Evolutionary conservation across 2,113 vertebrate species (phyloP), one percentile per base, ranked within the genome.

Genomic region (Hydrochoerus hydrochaeris): DNA sequence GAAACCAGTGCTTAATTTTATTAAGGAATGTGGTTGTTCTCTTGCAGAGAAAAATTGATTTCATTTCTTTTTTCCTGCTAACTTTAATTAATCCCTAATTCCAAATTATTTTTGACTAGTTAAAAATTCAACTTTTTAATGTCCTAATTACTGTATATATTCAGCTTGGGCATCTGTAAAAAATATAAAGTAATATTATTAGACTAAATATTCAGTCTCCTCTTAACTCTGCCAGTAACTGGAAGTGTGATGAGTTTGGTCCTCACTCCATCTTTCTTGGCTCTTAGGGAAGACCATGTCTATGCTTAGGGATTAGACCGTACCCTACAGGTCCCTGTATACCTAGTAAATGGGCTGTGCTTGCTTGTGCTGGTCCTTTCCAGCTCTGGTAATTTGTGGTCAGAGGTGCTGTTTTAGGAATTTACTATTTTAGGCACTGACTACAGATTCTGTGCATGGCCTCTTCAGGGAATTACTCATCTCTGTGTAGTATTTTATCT

Each of bases 61-160:
- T 94, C 35, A 65, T 94, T 95, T 88, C n/a, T 62, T 93, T 91
- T 93, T 69, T 58, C 67, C 49, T 73, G 38, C 49, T 97, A 78
- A 57, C 30, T 82, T 92, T 87, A 90, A 92, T 86, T 89, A 92
- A 78, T 13, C 84, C 44, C 13, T 96, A 52, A 65, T 91, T 96
- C 78, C 83, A 95, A 81, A 94, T 94, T 92, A 67, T 69, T 91
- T 96, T 67, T 57, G 54, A 35, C 14, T 91, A 20, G 52, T n/a
- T 20, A 10, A 65, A 86, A 94, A 91, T 88, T 67, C 30, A 88
- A 12, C 12, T 88, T 62, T 67, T 35, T 24, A 46, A 2, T 77
- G 32, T 85, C 46, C 58, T 38, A 44, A 2, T 85, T 75, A 86
- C 46, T 88, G 22, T 67, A 71, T 62, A 35, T 32, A 32, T 57